Base-by-base conservation (phyloP, 2,113 vertebrate species). In the Tetrax tetrax region DNA sequence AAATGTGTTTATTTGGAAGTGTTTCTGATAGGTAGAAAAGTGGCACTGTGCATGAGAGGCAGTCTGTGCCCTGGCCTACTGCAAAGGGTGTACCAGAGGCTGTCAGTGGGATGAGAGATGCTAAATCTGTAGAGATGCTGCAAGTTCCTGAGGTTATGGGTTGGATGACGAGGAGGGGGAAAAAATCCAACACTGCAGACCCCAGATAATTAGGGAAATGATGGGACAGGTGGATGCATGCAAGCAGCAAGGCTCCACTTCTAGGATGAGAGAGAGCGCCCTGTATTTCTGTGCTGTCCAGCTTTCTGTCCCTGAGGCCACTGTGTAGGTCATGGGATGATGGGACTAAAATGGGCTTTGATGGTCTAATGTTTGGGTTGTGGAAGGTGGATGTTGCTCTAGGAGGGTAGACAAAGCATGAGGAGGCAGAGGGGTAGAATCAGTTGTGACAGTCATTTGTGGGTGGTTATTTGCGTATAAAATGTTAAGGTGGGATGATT, bases 401-500 rank as follows among this genome's bases (percentile, higher is more conserved):
- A 13, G 31, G 60, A 60, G 48, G 27, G 27, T 1, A 90, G 69
- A 31, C 50, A 64, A 92, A 77, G 56, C 31, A 5, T 18, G 76
- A 75, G 61, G 64, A 78, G 38, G 18, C 83, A 81, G 83, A 75
- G 78, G 69, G 80, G 65, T 74, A 90, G 76, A 71, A 74, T 79
- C 86, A 4, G 22, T 88, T 70, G 60, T 81, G 93, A 50, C 53
- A 85, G 75, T 47, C 82, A 86, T 1, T 83, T 74, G 82, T 78
- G 88, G 83, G 83, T 74, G 88, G 68, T 38, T 93, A 24, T 68
- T 78, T 88, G 53, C 60, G 35, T 86, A 37, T 57, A 41, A 88
- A 93, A 77, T 89, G 90, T 41, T 71, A 90, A 59, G 76, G 86
- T 94, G 92, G 85, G 83, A 68, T 84, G 68, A 53, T 87, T 47